phyloP scores from a whole-genome alignment of 2,888 invertebrate genomes.

The Acleris literana region DNA sequence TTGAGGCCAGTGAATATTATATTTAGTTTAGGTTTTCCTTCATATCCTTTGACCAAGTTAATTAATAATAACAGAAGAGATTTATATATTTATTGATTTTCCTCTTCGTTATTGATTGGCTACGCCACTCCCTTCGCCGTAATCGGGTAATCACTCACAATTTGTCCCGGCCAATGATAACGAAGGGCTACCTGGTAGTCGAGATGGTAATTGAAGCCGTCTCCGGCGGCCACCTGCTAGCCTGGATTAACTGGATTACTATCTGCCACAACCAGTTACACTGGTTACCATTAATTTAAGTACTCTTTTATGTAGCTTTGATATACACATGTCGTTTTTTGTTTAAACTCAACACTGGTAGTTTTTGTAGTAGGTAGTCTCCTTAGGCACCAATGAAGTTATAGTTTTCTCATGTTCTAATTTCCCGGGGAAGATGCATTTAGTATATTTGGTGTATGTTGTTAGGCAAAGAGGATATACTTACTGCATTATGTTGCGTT shows the following conservation, averaged over 20 bases:
- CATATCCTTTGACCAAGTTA: neutral
- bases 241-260: conserved; percentile 40
- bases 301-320: neutral
- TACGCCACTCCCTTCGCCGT: conserved; percentile 13
- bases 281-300: conserved; percentile 12
- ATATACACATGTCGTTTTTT: neutral
- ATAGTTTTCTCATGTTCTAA: too few relatives aligned
- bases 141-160: conserved; percentile 44
- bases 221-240: conserved; percentile 48
- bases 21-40: neutral
- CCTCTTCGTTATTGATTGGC: conserved; percentile 27
- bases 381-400: too few relatives aligned
- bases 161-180: conserved; percentile 48
- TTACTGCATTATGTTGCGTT: too few relatives aligned
- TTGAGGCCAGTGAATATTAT: neutral
- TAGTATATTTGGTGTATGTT: too few relatives aligned
- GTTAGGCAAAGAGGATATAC: too few relatives aligned
- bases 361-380: too few relatives aligned
- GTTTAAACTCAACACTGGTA: neutral
- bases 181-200: conserved; percentile 43
- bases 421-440: too few relatives aligned
- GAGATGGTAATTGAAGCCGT: conserved; percentile 50
- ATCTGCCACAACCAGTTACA: conserved; percentile 14
- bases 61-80: neutral
- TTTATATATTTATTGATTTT: conserved; percentile 2